Evolutionary conservation across 2,888 invertebrate species (phyloP), one percentile per base, ranked within the genome.

Genomic region (Azorinus chamasolen): DNA sequence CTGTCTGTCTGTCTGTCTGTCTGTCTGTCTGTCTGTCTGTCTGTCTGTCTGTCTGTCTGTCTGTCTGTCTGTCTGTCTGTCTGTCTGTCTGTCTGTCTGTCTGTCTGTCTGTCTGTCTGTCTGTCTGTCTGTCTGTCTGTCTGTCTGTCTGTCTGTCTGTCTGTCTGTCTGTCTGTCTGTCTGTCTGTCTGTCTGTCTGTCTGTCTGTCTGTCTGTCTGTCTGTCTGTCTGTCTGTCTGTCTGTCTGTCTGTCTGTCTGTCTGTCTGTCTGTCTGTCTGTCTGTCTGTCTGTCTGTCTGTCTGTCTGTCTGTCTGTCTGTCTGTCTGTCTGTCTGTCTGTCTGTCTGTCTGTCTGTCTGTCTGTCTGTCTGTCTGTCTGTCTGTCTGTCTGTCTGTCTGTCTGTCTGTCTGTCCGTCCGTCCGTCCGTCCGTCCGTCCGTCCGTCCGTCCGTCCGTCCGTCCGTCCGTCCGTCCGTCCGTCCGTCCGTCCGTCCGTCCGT

Each of bases 171-270:
- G 50, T 50, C 50, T 50, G 50, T 50, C 50, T 20, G n/a, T 20
- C 22, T 16, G n/a, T 50, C 50, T 20, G 50, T 50, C 50, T 16
- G n/a, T 20, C 18, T 50, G 18, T 20, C 50, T 20, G 50, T 50
- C 50, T 20, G 50, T 50, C 50, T 50, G 50, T 50, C 50, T 50
- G 43, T 59, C 41, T 20, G 50, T 50, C 41, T 41, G 41, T 41
- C 41, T 41, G 41, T 41, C 41, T 41, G n/a, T n/a, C n/a, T 41
- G 41, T 41, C 41, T 41, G 41, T 50, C 50, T 50, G 50, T 54
- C 54, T 54, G 25, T 65, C 54, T 27, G 25, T 54, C 54, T 54
- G 54, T 54, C 54, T 27, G 25, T 54, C 54, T 54, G 25, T 54
- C 54, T 27, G 32, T 12, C 18, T 39, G 32, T 50, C 37, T 46